phyloP scores from a whole-genome alignment of 2,113 vertebrate genomes.

The Platycercus adscitus region DNA sequence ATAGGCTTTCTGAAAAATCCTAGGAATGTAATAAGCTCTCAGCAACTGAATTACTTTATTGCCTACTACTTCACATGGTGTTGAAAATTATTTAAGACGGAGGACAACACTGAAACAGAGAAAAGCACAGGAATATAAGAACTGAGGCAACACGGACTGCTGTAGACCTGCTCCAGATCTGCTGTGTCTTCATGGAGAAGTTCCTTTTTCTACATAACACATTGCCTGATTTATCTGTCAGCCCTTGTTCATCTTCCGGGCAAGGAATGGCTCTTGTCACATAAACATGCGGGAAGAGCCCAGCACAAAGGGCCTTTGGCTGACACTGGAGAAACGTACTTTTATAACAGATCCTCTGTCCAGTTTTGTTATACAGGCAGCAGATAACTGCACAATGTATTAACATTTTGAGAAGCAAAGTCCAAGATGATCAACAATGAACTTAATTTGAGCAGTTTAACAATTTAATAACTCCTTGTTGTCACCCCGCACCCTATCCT shows the following conservation, averaged over 20 bases:
- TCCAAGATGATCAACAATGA: neutral
- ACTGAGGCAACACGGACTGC: accelerated
- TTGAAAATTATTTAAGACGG: slow-evolving; percentile 9
- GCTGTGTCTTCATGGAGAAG: neutral
- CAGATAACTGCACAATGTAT: neutral
- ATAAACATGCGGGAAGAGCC: neutral
- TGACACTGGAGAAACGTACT: neutral
- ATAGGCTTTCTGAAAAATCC: slow-evolving; percentile 1
- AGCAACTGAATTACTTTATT: slow-evolving; percentile 7
- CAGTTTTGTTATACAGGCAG: neutral
- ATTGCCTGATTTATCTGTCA: neutral
- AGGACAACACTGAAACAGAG: neutral
- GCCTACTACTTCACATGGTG: neutral
- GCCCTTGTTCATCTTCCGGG: neutral
- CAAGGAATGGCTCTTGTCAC: neutral
- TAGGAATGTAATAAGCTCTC: neutral
- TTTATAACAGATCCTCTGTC: neutral
- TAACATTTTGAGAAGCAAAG: neutral
- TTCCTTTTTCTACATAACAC: neutral
- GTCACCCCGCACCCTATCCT: neutral
- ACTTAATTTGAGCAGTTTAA: neutral
- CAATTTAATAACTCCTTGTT: neutral
- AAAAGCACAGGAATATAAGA: neutral
- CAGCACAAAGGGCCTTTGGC: neutral
- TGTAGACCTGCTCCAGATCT: neutral